Conservation (phyloP, 2,888 invertebrate genomes). For the Rotaria macrura region DNA sequence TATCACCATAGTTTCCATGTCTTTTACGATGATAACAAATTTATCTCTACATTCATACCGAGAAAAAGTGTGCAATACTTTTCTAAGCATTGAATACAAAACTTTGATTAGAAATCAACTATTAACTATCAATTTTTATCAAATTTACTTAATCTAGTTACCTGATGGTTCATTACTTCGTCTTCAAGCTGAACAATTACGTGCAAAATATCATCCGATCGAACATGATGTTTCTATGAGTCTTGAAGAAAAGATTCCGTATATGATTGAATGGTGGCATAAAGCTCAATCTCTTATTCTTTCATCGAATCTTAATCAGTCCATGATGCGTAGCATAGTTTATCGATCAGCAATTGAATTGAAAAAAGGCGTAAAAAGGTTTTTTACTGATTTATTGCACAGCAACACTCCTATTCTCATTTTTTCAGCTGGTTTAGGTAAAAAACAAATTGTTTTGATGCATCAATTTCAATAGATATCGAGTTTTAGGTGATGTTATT, state of each 20-base stretch:
- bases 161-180: conserved; percentile 2
- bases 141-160: conserved; percentile 34
- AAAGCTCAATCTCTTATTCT: conserved; percentile 47
- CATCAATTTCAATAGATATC: background rate
- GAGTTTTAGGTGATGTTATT: background rate
- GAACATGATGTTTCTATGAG: conserved; percentile 68
- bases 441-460: background rate
- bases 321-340: conserved; percentile 44
- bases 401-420: conserved; percentile 73
- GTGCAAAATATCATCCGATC: conserved; percentile 67
- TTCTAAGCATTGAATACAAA: no score
- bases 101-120: no score
- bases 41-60: no score
- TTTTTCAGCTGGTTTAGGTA: conserved; percentile 75
- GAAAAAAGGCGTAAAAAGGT: conserved; percentile 57
- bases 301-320: conserved; percentile 42
- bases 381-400: conserved; percentile 57
- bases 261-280: conserved; percentile 53
- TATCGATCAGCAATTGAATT: conserved; percentile 38
- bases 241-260: conserved; percentile 59
- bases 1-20: no score
- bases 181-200: conserved; percentile 51
- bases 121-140: no score
- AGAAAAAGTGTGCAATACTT: no score
- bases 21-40: no score